Evolutionary conservation across 2,797 vertebrate species (phyloP).

Genomic region (Sphenopsis melanotis): DNA sequence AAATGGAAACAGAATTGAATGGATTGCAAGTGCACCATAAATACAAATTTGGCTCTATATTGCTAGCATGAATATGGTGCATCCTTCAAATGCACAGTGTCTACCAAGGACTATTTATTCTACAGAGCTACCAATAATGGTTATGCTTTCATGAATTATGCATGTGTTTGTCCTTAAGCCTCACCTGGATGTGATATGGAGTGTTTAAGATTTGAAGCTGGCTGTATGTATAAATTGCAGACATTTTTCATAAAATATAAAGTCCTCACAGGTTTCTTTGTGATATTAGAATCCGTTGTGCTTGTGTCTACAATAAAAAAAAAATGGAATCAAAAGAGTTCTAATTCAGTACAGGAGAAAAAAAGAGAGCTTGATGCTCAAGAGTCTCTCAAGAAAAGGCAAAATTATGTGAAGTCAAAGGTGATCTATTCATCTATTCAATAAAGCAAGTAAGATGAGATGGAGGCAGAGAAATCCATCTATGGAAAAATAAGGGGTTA

Average conservation of each 20-base stretch:
- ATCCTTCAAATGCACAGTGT: conserved; percentile 34
- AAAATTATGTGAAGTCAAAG: conserved; percentile 7
- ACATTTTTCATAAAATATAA: conserved; percentile 1
- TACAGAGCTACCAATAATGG: not conserved
- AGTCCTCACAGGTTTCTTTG: not conserved
- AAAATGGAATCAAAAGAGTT: not conserved
- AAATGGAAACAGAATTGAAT: conserved; percentile 9
- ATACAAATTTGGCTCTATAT: conserved; percentile 40
- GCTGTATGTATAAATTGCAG: not conserved
- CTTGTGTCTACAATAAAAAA: not conserved
- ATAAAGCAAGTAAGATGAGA: not conserved
- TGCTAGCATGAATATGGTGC: not conserved
- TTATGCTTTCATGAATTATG: conserved; percentile 44
- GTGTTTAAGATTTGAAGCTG: conserved; percentile 14
- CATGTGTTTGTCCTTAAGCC: conserved; percentile 23
- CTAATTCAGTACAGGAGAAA: not conserved
- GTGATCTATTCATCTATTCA: not conserved
- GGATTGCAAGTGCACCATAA: conserved; percentile 28
- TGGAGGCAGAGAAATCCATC: not conserved
- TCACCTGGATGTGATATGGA: conserved; percentile 7
- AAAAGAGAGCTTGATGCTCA: not conserved
- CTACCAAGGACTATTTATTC: conserved; percentile 21
- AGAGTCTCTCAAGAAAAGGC: not conserved
- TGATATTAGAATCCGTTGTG: not conserved
- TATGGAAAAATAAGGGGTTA: not conserved